Evolutionary conservation across 1,140 invertebrate species (phyloP), one percentile per base, ranked within the genome.

Genomic region (Drosophila paulistorum): DNA sequence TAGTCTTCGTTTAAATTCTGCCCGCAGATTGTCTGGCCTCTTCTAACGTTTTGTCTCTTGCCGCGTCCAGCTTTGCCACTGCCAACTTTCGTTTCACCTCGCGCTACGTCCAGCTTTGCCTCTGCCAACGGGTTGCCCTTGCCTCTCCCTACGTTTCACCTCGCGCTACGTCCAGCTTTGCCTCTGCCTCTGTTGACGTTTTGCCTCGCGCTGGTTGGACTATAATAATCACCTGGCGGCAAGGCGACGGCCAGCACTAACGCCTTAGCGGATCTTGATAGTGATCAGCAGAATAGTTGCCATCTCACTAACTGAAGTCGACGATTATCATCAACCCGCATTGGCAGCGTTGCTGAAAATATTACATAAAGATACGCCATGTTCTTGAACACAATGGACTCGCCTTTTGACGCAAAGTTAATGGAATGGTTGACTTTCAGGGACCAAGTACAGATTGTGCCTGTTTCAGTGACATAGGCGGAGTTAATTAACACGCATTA

Each of bases 211-310:
- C 11, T 41, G 39, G 61, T 73, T 71, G 78, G 63, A 87, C 87
- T 82, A 79, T 83, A 82, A 86, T 79, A 86, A 86, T 86, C 82
- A 82, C 82, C 73, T 79, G 79, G 61, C 70, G 81, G 71, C 74
- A 72, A 67, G 68, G 57, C 61, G 57, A 57, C 23, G 35, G 48
- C 35, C 11, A 58, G 17, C 37, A 41, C 37, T 66, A 64, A 54
- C 64, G 48, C 64, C 64, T 79, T 65, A 75, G 73, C 73, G 55
- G 73, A 69, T 74, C 67, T 79, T 86, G 79, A 86, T 86, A 77
- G 69, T 67, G 83, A 86, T 86, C 82, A 67, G 83, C 7, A 35
- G 7, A 48, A 48, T 10, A 45, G 14, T n/a, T 33, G 37, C 33
- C 35, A 37, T 9, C 35, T 10, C 35, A 77, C 45, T 33, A 65